phyloP scores from a whole-genome alignment of 1,140 invertebrate species.

The Rhagoletis pomonella region DNA sequence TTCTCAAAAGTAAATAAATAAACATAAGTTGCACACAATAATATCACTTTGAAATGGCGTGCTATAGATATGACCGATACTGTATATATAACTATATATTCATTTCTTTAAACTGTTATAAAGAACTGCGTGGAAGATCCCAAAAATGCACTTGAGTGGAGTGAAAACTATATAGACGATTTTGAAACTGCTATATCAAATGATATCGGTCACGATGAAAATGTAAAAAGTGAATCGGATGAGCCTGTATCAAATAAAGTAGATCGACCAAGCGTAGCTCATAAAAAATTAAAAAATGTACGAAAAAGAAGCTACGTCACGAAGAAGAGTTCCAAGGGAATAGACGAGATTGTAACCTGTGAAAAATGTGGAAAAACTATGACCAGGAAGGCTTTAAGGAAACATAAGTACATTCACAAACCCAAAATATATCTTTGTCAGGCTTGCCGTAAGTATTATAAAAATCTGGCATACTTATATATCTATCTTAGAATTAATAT shows the following conservation, averaged over 20 bases:
- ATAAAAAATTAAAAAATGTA: neutral
- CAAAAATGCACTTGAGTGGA: neutral
- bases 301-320: neutral
- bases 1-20: too few relatives aligned
- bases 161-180: neutral
- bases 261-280: neutral
- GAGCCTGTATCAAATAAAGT: neutral
- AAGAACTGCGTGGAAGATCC: neutral
- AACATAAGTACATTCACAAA: constrained; percentile 12
- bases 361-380: constrained; percentile 16
- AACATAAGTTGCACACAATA: too few relatives aligned
- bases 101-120: neutral
- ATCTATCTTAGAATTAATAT: neutral
- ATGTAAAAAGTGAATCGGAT: neutral
- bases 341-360: constrained; percentile 4
- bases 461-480: neutral
- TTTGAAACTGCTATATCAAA: neutral
- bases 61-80: too few relatives aligned
- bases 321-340: too few relatives aligned
- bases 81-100: too few relatives aligned
- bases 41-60: too few relatives aligned
- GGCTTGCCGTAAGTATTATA: constrained; percentile 34
- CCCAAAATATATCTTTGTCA: constrained; percentile 32
- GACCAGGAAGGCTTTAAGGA: neutral
- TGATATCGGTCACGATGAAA: neutral